These are phyloP conservation scores for Corydoras maculifer DNA, from an alignment of 2,113 vertebrate genomes.

Conservation along the genomic window DNA sequence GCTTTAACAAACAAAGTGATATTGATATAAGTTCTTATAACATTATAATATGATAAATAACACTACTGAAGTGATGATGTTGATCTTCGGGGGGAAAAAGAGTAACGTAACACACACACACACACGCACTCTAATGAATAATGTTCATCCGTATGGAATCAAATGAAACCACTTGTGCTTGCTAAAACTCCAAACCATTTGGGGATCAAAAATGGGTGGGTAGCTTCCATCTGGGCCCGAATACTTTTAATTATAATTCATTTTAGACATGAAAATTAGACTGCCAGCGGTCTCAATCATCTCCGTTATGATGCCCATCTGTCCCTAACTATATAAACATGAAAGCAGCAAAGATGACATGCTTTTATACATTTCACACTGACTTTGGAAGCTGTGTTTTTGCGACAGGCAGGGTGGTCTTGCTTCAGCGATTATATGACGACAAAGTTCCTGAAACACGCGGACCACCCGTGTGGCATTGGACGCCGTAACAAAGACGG, in stretches of 20 bases:
- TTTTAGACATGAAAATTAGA: slow-evolving; percentile 4
- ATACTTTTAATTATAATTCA: slow-evolving; percentile 8
- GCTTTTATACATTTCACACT: slow-evolving; percentile 33
- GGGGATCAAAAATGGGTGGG: slow-evolving; percentile 3
- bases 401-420: slow-evolving; percentile 63
- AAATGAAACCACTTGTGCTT: not conserved
- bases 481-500: slow-evolving; percentile 58
- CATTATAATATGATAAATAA: too few species aligned
- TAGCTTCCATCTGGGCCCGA: not conserved
- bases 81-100: too few species aligned
- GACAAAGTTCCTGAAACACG: slow-evolving; percentile 51
- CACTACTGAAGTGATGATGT: too few species aligned
- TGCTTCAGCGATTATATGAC: slow-evolving; percentile 39
- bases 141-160: not conserved
- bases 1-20: too few species aligned
- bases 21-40: too few species aligned
- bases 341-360: slow-evolving; percentile 31
- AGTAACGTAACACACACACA: too few species aligned
- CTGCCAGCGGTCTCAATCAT: slow-evolving; percentile 12
- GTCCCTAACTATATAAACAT: slow-evolving; percentile 24
- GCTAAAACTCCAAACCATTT: not conserved
- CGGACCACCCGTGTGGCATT: slow-evolving; percentile 39
- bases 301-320: slow-evolving; percentile 38
- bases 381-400: slow-evolving; percentile 33
- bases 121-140: too few species aligned